Base-by-base conservation (phyloP, 2,797 vertebrate species). In the Ptychadena robeensis region DNA sequence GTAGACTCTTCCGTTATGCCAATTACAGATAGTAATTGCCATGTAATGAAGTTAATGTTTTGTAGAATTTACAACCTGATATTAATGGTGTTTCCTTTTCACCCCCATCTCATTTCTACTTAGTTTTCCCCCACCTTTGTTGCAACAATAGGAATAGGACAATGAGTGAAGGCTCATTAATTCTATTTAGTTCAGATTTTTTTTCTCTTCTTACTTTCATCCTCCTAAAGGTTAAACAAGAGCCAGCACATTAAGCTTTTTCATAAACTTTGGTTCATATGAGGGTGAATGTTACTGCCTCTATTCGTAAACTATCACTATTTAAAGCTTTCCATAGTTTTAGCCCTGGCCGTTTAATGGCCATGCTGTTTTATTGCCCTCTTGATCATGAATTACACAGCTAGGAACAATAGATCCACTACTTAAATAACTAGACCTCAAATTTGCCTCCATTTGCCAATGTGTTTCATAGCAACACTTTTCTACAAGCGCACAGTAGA, bases 31-130 rank as follows among this genome's bases (percentile, higher is more conserved):
- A 86, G 89, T 93, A 94, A 95, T 93, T 91, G 91, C 91, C 93
- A 89, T 91, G 93, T 94, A 94, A 95, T 93, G 93, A 95, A 94
- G 94, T 94, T 93, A 94, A 94, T 94, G 94, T 95, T 95, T 94
- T 89, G 91, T 93, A 91, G 92, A 93, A 94, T 96, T 95, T 94
- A 95, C 92, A 93, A 88, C 93, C 90, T 90, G 89, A 92, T 92
- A 91, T 92, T 91, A 91, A 93, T 84, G 88, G 87, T 88, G 88
- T 89, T 90, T 91, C 89, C 89, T 87, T 91, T 88, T 87, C 78
- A 88, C 83, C 88, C 87, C 87, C 87, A 35, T 89, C 87, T 88
- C 86, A 86, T 83, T 88, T 90, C 86, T 65, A 88, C 86, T 88
- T 89, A 86, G 85, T 92, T 94, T 93, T 91, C 81, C 61, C 87